A percentile compares a stretch with the other conserved stretches of the same genome.
Evolutionary conservation across 2,113 vertebrate species (phyloP).

Genomic region (Notiomystis cincta): DNA sequence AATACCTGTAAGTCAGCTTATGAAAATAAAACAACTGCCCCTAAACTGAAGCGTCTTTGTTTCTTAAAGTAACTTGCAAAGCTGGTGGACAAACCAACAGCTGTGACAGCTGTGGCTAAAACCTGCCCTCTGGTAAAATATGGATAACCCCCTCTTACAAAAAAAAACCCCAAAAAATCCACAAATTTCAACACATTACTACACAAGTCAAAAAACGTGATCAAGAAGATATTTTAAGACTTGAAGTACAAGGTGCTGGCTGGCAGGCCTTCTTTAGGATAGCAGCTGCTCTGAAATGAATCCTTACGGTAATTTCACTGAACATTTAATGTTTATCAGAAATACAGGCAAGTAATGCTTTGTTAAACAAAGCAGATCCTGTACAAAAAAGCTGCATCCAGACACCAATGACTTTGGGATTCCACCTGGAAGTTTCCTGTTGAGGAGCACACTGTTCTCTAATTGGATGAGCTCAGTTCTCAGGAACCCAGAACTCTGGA

Average conservation of each 20-base stretch:
- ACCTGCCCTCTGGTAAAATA: background rate
- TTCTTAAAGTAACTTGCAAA: background rate
- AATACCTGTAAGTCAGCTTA: background rate
- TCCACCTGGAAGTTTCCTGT: background rate
- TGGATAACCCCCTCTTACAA: fast-evolving
- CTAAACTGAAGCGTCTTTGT: background rate
- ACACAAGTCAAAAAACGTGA: background rate
- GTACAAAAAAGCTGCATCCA: background rate
- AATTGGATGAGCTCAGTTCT: background rate
- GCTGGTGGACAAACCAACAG: background rate
- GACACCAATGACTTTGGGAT: background rate
- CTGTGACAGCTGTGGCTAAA: background rate
- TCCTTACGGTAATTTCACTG: background rate
- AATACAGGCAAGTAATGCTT: background rate
- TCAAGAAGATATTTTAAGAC: background rate
- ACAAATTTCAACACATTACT: background rate
- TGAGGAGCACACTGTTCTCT: background rate
- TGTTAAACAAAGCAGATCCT: background rate
- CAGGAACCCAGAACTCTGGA: background rate
- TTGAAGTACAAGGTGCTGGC: fast-evolving
- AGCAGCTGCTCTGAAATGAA: background rate
- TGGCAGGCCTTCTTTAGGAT: background rate
- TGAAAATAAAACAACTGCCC: background rate
- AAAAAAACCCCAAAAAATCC: background rate
- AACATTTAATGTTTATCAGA: background rate